phyloP scores from a whole-genome alignment of 2,113 vertebrate species.

The Phylloscopus whistleri region DNA sequence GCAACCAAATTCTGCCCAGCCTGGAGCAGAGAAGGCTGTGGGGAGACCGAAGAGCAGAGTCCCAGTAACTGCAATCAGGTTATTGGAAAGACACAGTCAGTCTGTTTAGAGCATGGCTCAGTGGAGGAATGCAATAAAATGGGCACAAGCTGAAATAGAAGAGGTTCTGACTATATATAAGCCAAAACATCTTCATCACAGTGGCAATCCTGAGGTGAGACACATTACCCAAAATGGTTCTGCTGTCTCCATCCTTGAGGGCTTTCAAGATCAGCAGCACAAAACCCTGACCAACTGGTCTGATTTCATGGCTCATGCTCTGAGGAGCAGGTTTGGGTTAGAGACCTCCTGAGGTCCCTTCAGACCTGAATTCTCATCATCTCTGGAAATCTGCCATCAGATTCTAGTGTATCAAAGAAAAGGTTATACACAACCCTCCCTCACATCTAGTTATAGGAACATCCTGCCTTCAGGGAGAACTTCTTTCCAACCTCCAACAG shows the following conservation, averaged over 20 bases:
- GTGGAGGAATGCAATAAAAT: not conserved
- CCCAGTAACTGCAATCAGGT: not conserved
- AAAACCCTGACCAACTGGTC: not conserved
- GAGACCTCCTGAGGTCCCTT: not conserved
- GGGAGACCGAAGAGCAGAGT: not conserved
- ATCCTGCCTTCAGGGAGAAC: not conserved
- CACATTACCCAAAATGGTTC: fast-evolving
- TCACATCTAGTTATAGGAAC: not conserved
- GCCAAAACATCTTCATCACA: not conserved
- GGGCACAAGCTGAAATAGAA: not conserved
- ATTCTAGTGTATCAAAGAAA: not conserved
- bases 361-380: not conserved
- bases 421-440: not conserved
- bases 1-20: not conserved
- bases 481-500: not conserved
- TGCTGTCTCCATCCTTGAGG: not conserved
- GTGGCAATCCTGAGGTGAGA: not conserved
- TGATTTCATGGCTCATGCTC: not conserved
- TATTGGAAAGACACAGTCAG: not conserved
- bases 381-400: not conserved
- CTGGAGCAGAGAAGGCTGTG: not conserved
- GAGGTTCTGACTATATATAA: not conserved
- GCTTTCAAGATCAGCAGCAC: not conserved
- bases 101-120: not conserved
- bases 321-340: not conserved